Conservation (phyloP, 2,888 invertebrate genomes). For the Hydropsyche betteni region DNA sequence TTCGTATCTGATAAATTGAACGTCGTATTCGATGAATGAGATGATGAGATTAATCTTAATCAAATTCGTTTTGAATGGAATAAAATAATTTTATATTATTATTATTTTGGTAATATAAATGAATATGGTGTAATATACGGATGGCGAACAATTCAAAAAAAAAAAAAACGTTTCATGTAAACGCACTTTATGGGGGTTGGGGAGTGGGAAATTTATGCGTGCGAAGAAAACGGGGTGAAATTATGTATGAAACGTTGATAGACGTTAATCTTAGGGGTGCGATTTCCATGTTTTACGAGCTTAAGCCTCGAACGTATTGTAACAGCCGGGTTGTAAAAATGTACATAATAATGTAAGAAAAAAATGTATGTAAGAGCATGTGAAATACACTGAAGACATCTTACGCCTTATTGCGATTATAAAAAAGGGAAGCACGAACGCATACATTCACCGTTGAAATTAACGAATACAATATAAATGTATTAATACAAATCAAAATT, state of each 20-base stretch:
- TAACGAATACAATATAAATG: no score
- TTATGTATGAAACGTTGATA: constrained; percentile 10
- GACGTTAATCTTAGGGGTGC: constrained; percentile 27
- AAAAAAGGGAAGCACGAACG: no score
- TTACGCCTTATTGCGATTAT: no score
- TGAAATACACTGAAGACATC: no score
- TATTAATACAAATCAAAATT: no score
- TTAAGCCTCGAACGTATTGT: constrained; percentile 9
- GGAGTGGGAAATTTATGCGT: neutral
- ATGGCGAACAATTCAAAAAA: neutral
- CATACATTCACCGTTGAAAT: no score
- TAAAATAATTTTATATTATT: no score
- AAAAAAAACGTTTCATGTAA: neutral
- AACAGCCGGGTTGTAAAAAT: constrained; percentile 10
- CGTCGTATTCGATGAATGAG: no score
- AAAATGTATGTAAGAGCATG: no score
- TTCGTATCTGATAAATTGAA: no score
- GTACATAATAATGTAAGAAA: constrained; percentile 4
- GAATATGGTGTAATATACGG: neutral
- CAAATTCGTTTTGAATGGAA: no score
- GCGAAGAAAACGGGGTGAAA: neutral
- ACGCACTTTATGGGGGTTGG: neutral
- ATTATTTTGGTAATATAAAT: neutral
- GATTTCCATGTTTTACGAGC: constrained; percentile 27
- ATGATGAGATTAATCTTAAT: no score